Conservation (phyloP, 2,113 vertebrate species). For the Edolisoma coerulescens region DNA sequence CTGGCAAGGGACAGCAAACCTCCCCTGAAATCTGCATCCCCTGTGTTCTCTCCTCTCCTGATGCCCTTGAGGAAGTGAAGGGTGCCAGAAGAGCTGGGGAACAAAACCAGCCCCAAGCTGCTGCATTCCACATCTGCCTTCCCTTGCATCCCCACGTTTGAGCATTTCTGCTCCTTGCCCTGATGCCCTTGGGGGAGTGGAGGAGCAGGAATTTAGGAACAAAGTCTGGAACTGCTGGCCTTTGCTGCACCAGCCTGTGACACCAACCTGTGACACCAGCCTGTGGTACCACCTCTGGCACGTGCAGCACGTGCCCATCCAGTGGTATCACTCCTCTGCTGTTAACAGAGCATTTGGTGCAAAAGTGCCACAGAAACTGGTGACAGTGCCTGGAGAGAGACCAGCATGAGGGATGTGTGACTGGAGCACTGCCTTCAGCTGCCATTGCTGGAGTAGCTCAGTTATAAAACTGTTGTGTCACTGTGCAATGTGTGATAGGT, state of each 20-base stretch:
- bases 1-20: not conserved
- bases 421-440: not conserved
- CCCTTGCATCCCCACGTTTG: not conserved
- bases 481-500: not conserved
- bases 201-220: not conserved
- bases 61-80: not conserved
- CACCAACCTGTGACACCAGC: not conserved
- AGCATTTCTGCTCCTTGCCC: not conserved
- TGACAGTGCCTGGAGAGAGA: not conserved
- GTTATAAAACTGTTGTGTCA: not conserved
- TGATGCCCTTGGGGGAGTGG: not conserved
- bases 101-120: not conserved
- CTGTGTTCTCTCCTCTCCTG: not conserved
- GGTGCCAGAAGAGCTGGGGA: not conserved
- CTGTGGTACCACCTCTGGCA: not conserved
- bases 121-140: not conserved
- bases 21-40: not conserved
- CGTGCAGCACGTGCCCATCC: fast-evolving
- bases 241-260: not conserved
- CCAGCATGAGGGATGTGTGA: not conserved
- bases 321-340: not conserved
- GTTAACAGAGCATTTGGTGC: not conserved
- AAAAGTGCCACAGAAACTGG: not conserved
- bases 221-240: not conserved
- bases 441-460: not conserved